These are phyloP conservation scores for Euproctis similis DNA, from an alignment of 2,888 invertebrate genomes.

Conservation along the genomic window DNA sequence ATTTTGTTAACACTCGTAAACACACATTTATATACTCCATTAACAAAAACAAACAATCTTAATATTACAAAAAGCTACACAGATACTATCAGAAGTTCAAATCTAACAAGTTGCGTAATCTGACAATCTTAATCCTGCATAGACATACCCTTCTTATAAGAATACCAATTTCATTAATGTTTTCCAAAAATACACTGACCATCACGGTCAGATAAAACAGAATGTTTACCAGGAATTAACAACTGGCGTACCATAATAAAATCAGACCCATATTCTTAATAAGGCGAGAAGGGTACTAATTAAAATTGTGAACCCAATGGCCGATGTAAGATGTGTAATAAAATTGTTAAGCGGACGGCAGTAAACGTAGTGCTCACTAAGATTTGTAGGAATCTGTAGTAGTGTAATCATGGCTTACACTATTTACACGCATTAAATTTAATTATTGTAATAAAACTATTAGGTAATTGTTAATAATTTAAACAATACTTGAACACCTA, in stretches of 20 bases:
- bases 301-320: slow-evolving; percentile 54
- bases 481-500: no score
- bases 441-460: no score
- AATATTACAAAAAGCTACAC: no score
- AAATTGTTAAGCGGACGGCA: slow-evolving; percentile 42
- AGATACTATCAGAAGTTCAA: no score
- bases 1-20: no score
- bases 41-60: no score
- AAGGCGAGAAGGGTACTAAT: slow-evolving; percentile 54
- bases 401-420: no score
- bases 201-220: slow-evolving; percentile 30
- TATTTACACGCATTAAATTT: no score
- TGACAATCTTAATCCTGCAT: neutral
- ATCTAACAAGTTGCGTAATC: no score
- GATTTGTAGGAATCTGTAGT: no score
- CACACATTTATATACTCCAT: no score
- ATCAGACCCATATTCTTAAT: slow-evolving; percentile 50
- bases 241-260: slow-evolving; percentile 39
- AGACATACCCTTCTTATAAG: neutral
- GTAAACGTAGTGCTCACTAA: slow-evolving; percentile 35
- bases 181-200: slow-evolving; percentile 9
- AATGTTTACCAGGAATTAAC: slow-evolving; percentile 32
- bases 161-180: slow-evolving; percentile 4
- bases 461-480: no score
- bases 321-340: slow-evolving; percentile 44